A percentile compares a stretch with the other conserved stretches of the same genome.
Evolutionary conservation across 2,113 vertebrate genomes (phyloP).

Genomic region (Chrysemys picta): DNA sequence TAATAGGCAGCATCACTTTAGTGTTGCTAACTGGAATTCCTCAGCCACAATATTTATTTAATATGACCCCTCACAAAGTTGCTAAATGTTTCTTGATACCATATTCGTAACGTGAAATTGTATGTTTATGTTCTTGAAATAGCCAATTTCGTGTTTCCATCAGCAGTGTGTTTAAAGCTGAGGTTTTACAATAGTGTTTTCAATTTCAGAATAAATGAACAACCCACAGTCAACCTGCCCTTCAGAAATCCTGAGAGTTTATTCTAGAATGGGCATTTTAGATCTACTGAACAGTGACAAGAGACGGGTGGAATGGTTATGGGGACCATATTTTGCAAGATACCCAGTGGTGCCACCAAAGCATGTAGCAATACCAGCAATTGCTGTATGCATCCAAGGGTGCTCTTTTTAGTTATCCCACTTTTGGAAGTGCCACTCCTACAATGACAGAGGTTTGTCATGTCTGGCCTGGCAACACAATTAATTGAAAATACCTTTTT

Average conservation of each 20-base stretch:
- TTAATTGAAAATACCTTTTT: not conserved
- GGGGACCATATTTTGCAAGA: not conserved
- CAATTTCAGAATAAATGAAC: constrained; percentile 39
- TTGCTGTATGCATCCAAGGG: not conserved
- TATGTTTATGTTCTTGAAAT: not conserved
- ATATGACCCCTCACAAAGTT: not conserved
- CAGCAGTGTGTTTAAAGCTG: not conserved
- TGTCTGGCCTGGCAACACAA: not conserved
- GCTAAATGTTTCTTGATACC: not conserved
- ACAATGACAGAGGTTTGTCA: not conserved
- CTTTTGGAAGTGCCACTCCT: not conserved
- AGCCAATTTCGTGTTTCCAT: not conserved
- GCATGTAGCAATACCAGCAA: not conserved
- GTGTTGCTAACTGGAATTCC: not conserved
- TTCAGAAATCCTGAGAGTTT: constrained; percentile 10
- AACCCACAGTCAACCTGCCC: not conserved
- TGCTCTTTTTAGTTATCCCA: not conserved
- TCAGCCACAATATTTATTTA: not conserved
- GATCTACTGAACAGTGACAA: constrained; percentile 7
- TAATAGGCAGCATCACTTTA: not conserved
- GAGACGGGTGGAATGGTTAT: not conserved
- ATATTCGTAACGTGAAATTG: not conserved
- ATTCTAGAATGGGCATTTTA: not conserved
- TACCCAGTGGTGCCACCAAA: not conserved
- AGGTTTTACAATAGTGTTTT: not conserved